Base-by-base conservation (phyloP, 2,113 vertebrate genomes). In the Eublepharis macularius region DNA sequence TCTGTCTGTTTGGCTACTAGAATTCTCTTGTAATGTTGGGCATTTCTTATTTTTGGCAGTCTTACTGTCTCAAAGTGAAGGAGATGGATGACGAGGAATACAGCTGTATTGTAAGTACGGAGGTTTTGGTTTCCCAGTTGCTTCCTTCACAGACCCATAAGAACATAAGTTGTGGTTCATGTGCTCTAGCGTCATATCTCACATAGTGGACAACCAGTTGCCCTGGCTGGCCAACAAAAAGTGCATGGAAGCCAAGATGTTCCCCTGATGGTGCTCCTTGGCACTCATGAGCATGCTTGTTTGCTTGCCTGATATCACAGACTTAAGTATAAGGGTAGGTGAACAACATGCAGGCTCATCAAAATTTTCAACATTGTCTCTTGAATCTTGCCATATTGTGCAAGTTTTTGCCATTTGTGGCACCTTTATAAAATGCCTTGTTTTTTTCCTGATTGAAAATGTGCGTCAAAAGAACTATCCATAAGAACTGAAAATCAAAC, bases 21-120 rank as follows among this genome's bases (percentile, higher is more conserved):
- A 57, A 66, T 76, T 49, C 12, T 45, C 81, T 87, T 81, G 76
- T 84, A 32, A 82, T 80, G 80, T 13, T 80, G 81, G 87, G 70
- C 82, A 10, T 86, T 88, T 39, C 76, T 57, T 16, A 85, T 93
- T 92, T 93, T 81, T 81, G 76, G 0, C 95, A 99, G 99, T 99
- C 98, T 0, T 99, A 99, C 92, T 99, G 99, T 93, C 94, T 99
- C 93, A 99, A 99, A 95, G 99, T 99, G 95, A 99, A 99, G 93
- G 99, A 99, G 94, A 99, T 99, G 98, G 99, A 99, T 26, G 99
- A 99, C 82, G 99, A 99, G 90, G 99, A 99, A 49, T 99, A 99
- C 96, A 99, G 97, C 96, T 99, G 98, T 93, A 98, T 98, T 2
- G 99, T 99, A 93, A 99, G 99, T 98, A 87, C 29, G 10, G 1